Base-by-base conservation (phyloP, 1,140 invertebrate genomes). In the Papilio polyxenes region DNA sequence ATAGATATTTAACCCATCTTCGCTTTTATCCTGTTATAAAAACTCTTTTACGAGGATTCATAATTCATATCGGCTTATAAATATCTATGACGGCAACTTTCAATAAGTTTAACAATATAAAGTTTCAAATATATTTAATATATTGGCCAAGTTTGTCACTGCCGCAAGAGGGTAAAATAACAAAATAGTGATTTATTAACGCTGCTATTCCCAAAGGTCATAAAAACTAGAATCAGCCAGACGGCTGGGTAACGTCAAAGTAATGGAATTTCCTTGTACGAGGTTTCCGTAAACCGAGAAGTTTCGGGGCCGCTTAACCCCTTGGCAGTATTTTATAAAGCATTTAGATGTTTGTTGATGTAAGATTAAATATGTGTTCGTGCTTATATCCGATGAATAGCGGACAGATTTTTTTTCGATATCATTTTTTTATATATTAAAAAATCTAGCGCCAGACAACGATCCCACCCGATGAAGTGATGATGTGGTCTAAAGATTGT, bases 201-300 rank as follows among this genome's bases (percentile, higher is more conserved):
- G 85, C 84, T 86, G 87, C 87, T 87, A 85, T 86, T 85, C 83
- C 85, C 72, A 51, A 83, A 84, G 83, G 85, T 81, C 84, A 88
- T 80, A 90, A 88, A 91, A 91, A 85, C 85, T 84, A 81, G 80
- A 83, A 81, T 82, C 81, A 83, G 82, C 83, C 78, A 84, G 69
- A 82, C 84, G 85, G 85, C 82, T 83, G 81, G 44, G 83, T 80
- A 62, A 82, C 78, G 80, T 80, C 80, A 83, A 87, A 90, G 88
- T 92, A 92, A 92, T 92, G 90, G 90, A 90, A 87, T 92, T 91
- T 86, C 83, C 89, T 88, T 92, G 90, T 92, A 89, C 85, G 78
- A 37, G 85, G 81, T 84, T 84, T 86, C 85, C 88, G 85, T 87
- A 87, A 89, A 89, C 85, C 85, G 85, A 87, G 75, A 86, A 89